Conservation (phyloP, 1,140 invertebrate species). For the Diachasmimorpha longicaudata region DNA sequence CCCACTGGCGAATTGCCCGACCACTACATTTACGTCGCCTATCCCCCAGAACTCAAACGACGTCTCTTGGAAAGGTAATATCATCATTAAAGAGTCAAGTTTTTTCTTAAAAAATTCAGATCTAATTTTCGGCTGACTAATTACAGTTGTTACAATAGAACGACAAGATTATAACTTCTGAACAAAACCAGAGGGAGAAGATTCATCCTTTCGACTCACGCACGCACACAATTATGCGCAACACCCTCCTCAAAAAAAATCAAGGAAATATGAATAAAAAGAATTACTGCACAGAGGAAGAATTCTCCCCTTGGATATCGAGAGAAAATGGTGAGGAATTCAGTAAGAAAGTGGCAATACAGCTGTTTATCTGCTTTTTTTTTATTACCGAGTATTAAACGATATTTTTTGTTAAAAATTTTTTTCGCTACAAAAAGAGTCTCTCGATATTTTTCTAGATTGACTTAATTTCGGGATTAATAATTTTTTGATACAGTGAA, state of each 20-base stretch:
- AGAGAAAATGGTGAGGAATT: neutral
- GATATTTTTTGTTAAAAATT: neutral
- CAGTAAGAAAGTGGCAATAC: neutral
- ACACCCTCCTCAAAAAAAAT: neutral
- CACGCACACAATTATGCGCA: slow-evolving; percentile 20
- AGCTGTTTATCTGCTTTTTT: neutral
- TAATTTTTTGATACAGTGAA: too few species aligned
- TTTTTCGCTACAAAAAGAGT: too few species aligned
- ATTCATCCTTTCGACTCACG: slow-evolving; percentile 7
- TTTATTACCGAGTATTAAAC: neutral
- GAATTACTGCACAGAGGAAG: neutral
- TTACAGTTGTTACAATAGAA: slow-evolving; percentile 77
- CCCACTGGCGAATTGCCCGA: slow-evolving; percentile 59
- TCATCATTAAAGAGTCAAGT: neutral
- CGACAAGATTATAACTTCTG: slow-evolving; percentile 69
- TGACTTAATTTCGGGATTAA: too few species aligned
- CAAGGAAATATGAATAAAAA: neutral
- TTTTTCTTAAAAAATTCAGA: slow-evolving; percentile 4
- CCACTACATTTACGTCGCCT: slow-evolving; percentile 85
- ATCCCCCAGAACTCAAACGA: slow-evolving; percentile 82
- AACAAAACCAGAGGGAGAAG: neutral
- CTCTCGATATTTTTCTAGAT: too few species aligned
- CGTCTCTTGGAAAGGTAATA: slow-evolving; percentile 78
- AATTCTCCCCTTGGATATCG: neutral
- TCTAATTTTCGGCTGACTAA: slow-evolving; percentile 44